A percentile compares a stretch with the other conserved stretches of the same genome.
phyloP scores from a whole-genome alignment of 2,888 invertebrate species.

The Drosophila mercatorum region DNA sequence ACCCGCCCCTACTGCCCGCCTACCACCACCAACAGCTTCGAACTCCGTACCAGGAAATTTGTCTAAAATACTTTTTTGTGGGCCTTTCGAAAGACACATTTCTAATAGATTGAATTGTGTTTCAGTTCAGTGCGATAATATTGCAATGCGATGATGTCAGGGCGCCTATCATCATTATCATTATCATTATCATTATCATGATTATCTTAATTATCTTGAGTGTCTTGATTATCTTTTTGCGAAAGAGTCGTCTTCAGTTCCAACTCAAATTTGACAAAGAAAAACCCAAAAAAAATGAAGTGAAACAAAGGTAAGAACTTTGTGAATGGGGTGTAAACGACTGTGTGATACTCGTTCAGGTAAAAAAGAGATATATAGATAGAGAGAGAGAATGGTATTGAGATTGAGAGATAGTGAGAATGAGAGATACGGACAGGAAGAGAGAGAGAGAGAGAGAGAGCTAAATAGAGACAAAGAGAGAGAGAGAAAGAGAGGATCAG shows the following conservation, averaged over 20 bases:
- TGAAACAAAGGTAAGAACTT: background rate
- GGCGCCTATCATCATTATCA: background rate
- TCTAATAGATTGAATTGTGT: conserved; percentile 3
- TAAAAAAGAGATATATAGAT: background rate
- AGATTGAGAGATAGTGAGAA: too few relatives aligned
- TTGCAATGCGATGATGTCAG: conserved; percentile 9
- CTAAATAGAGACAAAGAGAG: background rate
- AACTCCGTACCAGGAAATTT: conserved; percentile 1
- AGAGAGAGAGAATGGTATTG: background rate
- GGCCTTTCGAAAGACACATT: background rate
- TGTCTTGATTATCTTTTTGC: background rate
- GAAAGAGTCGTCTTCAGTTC: background rate
- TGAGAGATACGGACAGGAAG: too few relatives aligned
- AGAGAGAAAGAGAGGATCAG: too few relatives aligned
- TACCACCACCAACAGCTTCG: background rate
- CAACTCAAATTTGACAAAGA: background rate
- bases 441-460: background rate
- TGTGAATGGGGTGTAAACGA: background rate
- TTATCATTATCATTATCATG: conserved; percentile 7
- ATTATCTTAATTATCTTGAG: conserved; percentile 7
- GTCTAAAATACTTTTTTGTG: background rate
- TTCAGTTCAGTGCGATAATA: conserved; percentile 7
- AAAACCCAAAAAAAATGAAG: background rate
- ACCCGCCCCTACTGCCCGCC: background rate
- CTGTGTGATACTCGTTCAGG: background rate